Conservation (phyloP, 2,797 vertebrate species). For the Leontocebus nigricollis region DNA sequence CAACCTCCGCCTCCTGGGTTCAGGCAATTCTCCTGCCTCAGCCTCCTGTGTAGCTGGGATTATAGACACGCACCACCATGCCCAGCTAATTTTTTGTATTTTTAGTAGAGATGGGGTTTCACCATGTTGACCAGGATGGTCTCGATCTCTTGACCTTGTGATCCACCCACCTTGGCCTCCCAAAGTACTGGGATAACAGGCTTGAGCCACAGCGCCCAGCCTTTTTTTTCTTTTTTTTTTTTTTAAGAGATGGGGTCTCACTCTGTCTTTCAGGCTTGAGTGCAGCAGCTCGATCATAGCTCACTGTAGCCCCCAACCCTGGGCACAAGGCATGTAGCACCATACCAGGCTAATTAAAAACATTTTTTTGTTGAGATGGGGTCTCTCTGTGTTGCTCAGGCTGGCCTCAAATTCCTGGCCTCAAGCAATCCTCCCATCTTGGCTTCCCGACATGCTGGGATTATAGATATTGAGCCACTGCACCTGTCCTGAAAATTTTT, state of each 20-base stretch:
- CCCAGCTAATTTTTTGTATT: too few species aligned
- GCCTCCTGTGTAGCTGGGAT: background rate
- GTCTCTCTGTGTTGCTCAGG: background rate
- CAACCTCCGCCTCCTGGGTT: background rate
- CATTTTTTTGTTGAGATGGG: background rate
- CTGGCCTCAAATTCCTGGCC: background rate
- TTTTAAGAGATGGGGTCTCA: background rate
- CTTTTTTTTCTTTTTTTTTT: background rate
- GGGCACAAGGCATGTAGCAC: background rate
- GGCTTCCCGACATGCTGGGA: background rate
- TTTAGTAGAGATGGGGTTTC: too few species aligned
- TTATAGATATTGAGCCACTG: background rate
- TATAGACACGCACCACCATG: fast-evolving
- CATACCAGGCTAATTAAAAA: background rate
- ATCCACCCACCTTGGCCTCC: too few species aligned
- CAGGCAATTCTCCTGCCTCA: background rate
- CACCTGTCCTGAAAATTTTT: too few species aligned
- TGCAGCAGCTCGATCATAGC: background rate
- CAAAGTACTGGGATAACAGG: background rate
- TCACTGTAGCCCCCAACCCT: fast-evolving
- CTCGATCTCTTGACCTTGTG: too few species aligned
- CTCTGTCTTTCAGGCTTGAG: background rate
- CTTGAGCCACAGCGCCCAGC: background rate
- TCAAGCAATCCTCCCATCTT: background rate
- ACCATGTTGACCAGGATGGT: background rate